These are phyloP conservation scores for Mormyrops boulengeri DNA, from an alignment of 2,797 vertebrate genomes.

Conservation along the genomic window DNA sequence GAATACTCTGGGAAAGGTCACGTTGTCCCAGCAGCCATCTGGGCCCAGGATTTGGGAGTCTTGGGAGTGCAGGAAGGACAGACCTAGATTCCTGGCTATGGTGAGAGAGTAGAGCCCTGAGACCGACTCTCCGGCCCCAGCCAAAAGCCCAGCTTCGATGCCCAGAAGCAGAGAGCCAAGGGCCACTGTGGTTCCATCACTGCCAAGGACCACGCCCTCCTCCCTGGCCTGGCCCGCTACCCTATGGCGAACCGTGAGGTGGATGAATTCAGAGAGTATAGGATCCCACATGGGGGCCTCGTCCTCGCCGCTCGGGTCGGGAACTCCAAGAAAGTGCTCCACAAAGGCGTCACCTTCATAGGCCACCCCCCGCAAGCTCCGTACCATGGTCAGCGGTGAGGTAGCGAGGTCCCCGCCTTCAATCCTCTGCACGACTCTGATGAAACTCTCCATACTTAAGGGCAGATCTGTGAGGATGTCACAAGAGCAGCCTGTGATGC, in stretches of 20 bases:
- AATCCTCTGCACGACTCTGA: slow-evolving; percentile 50
- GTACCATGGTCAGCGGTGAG: slow-evolving; percentile 32
- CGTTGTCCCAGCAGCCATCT: slow-evolving; percentile 74
- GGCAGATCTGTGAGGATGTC: slow-evolving; percentile 46
- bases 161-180: slow-evolving; percentile 66
- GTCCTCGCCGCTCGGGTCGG: slow-evolving; percentile 20
- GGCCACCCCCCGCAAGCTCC: slow-evolving; percentile 43
- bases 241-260: slow-evolving; percentile 39
- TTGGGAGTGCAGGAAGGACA: slow-evolving; percentile 59
- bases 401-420: slow-evolving; percentile 46
- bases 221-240: slow-evolving; percentile 45
- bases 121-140: slow-evolving; percentile 24
- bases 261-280: slow-evolving; percentile 42
- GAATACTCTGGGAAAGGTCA: slow-evolving; percentile 60
- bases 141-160: slow-evolving; percentile 60
- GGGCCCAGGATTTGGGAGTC: slow-evolving; percentile 50
- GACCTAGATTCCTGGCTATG: slow-evolving; percentile 58
- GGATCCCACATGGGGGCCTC: slow-evolving; percentile 27
- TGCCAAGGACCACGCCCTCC: slow-evolving; percentile 64
- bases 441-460: slow-evolving; percentile 59
- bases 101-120: slow-evolving; percentile 53
- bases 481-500: slow-evolving; percentile 36
- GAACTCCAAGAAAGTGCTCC: slow-evolving; percentile 46
- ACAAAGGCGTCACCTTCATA: slow-evolving; percentile 46
- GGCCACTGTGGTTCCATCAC: slow-evolving; percentile 76